Evolutionary conservation across 2,888 invertebrate species (phyloP).

Genomic region (Dolomedes plantarius): DNA sequence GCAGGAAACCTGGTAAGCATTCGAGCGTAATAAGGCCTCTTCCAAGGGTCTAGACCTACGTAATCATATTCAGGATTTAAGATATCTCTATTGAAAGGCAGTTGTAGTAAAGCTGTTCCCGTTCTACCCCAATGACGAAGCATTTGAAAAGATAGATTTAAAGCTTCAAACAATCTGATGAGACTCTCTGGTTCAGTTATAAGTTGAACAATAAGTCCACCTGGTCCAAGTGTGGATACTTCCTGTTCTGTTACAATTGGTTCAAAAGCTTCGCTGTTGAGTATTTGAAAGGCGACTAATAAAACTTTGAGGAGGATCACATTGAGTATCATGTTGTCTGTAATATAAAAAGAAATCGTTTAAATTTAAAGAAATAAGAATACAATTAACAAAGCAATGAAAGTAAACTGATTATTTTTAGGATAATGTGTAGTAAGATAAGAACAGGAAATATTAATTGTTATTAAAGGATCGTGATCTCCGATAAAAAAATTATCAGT

Average conservation of each 20-base stretch:
- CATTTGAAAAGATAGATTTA: conserved; percentile 63
- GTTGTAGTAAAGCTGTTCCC: conserved; percentile 40
- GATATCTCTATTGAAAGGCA: conserved; percentile 48
- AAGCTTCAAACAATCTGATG: conserved; percentile 56
- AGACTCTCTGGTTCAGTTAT: conserved; percentile 60
- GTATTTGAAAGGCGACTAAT: background rate
- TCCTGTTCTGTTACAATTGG: conserved; percentile 41
- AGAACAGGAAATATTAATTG: too few relatives aligned
- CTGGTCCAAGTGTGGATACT: conserved; percentile 19
- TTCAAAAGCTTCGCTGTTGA: conserved; percentile 10
- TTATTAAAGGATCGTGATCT: too few relatives aligned
- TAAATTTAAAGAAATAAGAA: too few relatives aligned
- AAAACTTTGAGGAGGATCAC: background rate
- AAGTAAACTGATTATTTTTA: too few relatives aligned
- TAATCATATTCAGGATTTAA: conserved; percentile 22
- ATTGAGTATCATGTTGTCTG: background rate
- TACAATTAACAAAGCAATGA: too few relatives aligned
- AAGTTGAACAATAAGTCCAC: conserved; percentile 44
- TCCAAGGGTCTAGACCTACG: conserved; percentile 36
- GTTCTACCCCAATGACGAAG: conserved; percentile 49
- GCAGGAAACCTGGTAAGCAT: too few relatives aligned
- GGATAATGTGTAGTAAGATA: too few relatives aligned
- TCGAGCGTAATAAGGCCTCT: conserved; percentile 42
- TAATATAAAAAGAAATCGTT: too few relatives aligned
- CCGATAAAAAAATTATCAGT: too few relatives aligned